A percentile compares a stretch with the other conserved stretches of the same genome.
Conservation (phyloP, 2,888 invertebrate genomes). For the Diloba caeruleocephala region DNA sequence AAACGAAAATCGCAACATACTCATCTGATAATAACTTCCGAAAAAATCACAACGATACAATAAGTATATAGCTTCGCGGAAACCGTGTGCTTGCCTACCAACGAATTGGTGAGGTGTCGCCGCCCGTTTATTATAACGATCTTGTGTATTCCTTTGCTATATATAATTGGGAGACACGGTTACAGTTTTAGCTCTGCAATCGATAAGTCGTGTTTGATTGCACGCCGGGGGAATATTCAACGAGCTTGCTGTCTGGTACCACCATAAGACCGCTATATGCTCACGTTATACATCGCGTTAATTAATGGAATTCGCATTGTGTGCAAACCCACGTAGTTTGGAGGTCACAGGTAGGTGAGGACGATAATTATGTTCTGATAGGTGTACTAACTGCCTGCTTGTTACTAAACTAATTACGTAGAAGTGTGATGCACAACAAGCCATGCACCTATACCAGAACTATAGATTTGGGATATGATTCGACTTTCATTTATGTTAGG, state of each 20-base stretch:
- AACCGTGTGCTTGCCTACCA: too few relatives aligned
- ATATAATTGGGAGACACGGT: conserved; percentile 74
- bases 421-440: conserved; percentile 18
- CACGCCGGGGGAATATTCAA: conserved; percentile 68
- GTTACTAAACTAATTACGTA: conserved; percentile 40
- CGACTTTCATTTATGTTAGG: too few relatives aligned
- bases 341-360: conserved; percentile 16
- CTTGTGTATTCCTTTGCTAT: conserved; percentile 60
- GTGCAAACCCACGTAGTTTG: conserved; percentile 44
- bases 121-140: conserved; percentile 16
- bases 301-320: conserved; percentile 70
- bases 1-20: conserved; percentile 24
- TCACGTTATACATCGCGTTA: conserved; percentile 58
- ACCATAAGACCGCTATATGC: conserved; percentile 36
- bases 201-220: conserved; percentile 77
- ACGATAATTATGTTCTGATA: conserved; percentile 43
- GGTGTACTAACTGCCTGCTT: conserved; percentile 30
- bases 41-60: conserved; percentile 8
- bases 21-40: too few relatives aligned
- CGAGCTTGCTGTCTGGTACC: conserved; percentile 54
- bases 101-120: conserved; percentile 3
- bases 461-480: background rate
- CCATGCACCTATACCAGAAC: conserved; percentile 3
- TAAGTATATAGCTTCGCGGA: background rate
- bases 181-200: conserved; percentile 74